Conservation (phyloP, 2,797 vertebrate genomes). For the Oreochromis mossambicus region DNA sequence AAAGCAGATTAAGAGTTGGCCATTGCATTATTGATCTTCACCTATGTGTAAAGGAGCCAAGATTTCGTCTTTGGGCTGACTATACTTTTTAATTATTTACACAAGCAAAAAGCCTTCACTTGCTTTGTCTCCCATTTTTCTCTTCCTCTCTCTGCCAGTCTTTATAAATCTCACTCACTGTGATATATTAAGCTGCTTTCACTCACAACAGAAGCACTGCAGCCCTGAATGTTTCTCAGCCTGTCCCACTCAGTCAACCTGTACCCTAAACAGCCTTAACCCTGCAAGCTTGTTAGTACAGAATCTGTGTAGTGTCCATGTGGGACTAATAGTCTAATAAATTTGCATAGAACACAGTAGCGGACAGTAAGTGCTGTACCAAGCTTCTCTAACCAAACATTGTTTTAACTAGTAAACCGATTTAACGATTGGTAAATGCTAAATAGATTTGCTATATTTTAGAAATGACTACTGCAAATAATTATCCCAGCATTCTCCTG, state of each 20-base stretch:
- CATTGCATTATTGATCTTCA: conserved; percentile 55
- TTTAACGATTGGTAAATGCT: neutral
- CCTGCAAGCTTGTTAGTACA: neutral
- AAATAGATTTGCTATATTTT: neutral
- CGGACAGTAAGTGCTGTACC: neutral
- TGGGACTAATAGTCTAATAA: neutral
- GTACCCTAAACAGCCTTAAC: neutral
- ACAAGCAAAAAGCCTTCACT: conserved; percentile 29
- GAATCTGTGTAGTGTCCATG: neutral
- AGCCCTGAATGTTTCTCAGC: neutral
- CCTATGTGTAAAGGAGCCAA: conserved; percentile 32
- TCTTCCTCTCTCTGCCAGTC: neutral
- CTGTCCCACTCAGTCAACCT: neutral
- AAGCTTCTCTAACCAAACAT: neutral
- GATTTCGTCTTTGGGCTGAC: conserved; percentile 33
- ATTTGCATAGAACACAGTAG: neutral
- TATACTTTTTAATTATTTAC: conserved; percentile 60
- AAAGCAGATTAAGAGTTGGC: conserved; percentile 14
- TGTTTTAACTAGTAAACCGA: neutral
- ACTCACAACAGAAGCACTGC: neutral
- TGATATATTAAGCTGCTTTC: neutral
- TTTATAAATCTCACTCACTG: neutral
- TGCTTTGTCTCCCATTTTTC: conserved; percentile 2
- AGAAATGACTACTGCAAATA: neutral
- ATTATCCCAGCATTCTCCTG: neutral